Evolutionary conservation across 2,113 vertebrate genomes (phyloP).

Genomic region (Triplophysa rosa): DNA sequence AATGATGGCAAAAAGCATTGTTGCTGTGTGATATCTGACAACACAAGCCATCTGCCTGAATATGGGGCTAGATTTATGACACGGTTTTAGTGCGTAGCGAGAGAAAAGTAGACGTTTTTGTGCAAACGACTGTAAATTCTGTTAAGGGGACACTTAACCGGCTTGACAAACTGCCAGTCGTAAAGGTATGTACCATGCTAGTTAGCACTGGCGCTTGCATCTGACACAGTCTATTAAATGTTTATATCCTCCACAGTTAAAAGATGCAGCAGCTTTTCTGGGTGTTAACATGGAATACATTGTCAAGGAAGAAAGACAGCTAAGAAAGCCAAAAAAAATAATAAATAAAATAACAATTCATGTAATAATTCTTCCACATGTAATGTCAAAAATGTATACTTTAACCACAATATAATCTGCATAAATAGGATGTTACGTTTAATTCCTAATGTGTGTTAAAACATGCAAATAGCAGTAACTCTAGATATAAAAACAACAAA

Average conservation of each 20-base stretch:
- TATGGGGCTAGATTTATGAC: slow-evolving; percentile 84
- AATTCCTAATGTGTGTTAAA: too few species aligned
- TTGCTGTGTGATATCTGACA: slow-evolving; percentile 91
- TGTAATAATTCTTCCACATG: not conserved
- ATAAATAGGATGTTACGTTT: not conserved
- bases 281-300: slow-evolving; percentile 56
- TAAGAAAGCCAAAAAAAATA: not conserved
- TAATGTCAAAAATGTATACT: not conserved
- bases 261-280: not conserved
- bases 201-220: slow-evolving; percentile 72
- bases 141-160: slow-evolving; percentile 87
- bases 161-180: slow-evolving; percentile 90
- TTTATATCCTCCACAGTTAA: slow-evolving; percentile 16
- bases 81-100: slow-evolving; percentile 83
- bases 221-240: slow-evolving; percentile 53
- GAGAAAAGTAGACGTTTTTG: slow-evolving; percentile 90
- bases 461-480: too few species aligned
- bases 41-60: slow-evolving; percentile 84
- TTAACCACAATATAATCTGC: not conserved
- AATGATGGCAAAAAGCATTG: slow-evolving; percentile 93
- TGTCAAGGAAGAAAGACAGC: not conserved
- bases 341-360: not conserved
- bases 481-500: too few species aligned
- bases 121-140: slow-evolving; percentile 93
- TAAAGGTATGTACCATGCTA: slow-evolving; percentile 91